Evolutionary conservation across 1,140 invertebrate species (phyloP).

Genomic region (Adoxophyes honmai): DNA sequence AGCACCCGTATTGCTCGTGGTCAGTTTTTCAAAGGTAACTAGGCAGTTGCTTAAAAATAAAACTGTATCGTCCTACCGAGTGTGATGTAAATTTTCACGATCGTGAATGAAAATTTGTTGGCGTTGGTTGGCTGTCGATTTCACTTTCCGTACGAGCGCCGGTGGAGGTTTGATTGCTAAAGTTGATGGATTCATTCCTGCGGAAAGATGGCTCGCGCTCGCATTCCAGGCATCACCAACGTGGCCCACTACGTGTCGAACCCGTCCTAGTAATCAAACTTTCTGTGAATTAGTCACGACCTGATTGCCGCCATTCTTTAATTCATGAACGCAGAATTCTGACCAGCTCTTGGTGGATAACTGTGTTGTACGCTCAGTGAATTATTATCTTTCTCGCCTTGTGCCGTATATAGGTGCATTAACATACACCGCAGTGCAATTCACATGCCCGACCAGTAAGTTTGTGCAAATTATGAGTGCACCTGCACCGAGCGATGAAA

Average conservation of each 20-base stretch:
- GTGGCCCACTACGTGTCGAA: not conserved
- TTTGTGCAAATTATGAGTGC: not conserved
- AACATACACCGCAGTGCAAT: not conserved
- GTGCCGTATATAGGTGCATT: not conserved
- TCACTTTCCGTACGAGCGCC: slow-evolving; percentile 4
- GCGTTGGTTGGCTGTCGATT: not conserved
- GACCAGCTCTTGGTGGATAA: not conserved
- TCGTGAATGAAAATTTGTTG: not conserved
- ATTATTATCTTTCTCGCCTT: slow-evolving; percentile 4
- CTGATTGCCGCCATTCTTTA: slow-evolving; percentile 3
- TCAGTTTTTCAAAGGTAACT: slow-evolving; percentile 7
- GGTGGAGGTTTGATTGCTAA: not conserved
- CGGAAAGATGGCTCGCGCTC: not conserved
- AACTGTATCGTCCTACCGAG: not conserved
- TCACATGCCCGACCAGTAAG: not conserved
- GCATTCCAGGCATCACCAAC: too few relatives aligned
- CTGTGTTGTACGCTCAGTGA: not conserved
- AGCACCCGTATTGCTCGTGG: not conserved
- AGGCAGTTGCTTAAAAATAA: not conserved
- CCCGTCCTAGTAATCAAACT: not conserved
- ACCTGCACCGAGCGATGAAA: slow-evolving; percentile 5
- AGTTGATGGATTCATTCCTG: not conserved
- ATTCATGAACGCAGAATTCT: not conserved
- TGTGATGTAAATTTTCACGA: not conserved
- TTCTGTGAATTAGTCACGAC: slow-evolving; percentile 9